phyloP scores from a whole-genome alignment of 2,113 vertebrate species.

The Opisthocomus hoazin region DNA sequence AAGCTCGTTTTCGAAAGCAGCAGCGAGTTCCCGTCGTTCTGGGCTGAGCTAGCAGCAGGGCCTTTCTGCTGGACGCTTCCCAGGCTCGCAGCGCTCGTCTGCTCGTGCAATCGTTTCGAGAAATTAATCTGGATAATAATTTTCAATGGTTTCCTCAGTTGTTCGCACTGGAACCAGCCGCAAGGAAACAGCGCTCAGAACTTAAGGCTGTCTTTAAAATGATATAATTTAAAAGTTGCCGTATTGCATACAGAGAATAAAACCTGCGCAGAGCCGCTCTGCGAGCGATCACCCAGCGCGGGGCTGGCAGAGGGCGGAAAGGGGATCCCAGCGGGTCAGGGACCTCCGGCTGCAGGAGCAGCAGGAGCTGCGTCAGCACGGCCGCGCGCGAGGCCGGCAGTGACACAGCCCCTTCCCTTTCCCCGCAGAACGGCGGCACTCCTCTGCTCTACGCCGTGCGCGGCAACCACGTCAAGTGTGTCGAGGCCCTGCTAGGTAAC shows the following conservation, averaged over 20 bases:
- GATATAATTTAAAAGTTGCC: not conserved
- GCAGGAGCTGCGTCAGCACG: fast-evolving
- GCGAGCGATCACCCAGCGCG: not conserved
- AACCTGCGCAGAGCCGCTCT: not conserved
- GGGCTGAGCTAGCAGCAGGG: not conserved
- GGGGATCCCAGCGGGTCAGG: not conserved
- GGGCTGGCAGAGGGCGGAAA: not conserved
- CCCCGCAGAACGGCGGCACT: constrained; percentile 89
- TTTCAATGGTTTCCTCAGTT: not conserved
- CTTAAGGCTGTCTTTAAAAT: not conserved
- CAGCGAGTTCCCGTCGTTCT: not conserved
- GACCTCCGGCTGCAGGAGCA: fast-evolving
- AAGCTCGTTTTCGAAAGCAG: not conserved
- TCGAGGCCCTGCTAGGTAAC: constrained; percentile 87
- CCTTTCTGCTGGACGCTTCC: not conserved
- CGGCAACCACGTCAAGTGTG: constrained; percentile 91
- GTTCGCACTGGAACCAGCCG: not conserved
- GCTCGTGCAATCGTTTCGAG: not conserved
- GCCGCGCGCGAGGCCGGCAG: fast-evolving
- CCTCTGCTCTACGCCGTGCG: constrained; percentile 93
- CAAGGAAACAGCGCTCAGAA: not conserved
- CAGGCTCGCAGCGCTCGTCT: not conserved
- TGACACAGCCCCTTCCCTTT: not conserved
- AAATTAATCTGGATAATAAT: not conserved
- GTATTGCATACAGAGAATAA: not conserved